Evolutionary conservation across 2,797 vertebrate genomes (phyloP).

Genomic region (Myiotriccus ornatus): DNA sequence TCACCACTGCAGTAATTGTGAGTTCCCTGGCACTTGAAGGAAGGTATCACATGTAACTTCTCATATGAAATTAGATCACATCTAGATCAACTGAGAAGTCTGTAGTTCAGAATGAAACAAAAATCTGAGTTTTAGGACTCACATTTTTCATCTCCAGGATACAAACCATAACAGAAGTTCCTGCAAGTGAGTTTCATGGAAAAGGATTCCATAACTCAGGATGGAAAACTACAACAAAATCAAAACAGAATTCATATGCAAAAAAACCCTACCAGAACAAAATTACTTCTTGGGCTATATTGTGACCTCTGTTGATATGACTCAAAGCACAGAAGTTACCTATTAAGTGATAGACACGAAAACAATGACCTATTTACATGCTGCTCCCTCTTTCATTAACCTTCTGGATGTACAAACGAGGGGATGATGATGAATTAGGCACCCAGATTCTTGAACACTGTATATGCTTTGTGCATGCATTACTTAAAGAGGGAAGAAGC

Average conservation of each 20-base stretch:
- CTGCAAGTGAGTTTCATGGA: neutral
- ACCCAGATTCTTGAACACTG: neutral
- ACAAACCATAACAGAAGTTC: neutral
- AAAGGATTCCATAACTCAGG: neutral
- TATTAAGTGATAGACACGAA: neutral
- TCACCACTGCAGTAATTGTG: neutral
- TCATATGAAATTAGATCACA: neutral
- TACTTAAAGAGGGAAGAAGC: neutral
- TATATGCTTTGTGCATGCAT: neutral
- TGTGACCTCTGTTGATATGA: neutral
- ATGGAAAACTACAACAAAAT: neutral
- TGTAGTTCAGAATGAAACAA: neutral
- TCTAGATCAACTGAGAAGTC: neutral
- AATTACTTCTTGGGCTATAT: neutral
- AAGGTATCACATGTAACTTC: neutral
- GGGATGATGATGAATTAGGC: neutral
- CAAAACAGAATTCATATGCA: accelerated
- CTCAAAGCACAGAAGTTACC: neutral
- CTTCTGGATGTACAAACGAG: neutral
- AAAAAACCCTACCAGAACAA: neutral
- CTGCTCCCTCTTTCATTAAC: neutral
- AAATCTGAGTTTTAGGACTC: neutral
- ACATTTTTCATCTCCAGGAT: neutral
- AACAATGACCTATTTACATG: neutral
- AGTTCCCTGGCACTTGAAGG: neutral